These are phyloP conservation scores for Temnothorax unifasciatus DNA, from an alignment of 2,888 invertebrate species.

Conservation along the genomic window DNA sequence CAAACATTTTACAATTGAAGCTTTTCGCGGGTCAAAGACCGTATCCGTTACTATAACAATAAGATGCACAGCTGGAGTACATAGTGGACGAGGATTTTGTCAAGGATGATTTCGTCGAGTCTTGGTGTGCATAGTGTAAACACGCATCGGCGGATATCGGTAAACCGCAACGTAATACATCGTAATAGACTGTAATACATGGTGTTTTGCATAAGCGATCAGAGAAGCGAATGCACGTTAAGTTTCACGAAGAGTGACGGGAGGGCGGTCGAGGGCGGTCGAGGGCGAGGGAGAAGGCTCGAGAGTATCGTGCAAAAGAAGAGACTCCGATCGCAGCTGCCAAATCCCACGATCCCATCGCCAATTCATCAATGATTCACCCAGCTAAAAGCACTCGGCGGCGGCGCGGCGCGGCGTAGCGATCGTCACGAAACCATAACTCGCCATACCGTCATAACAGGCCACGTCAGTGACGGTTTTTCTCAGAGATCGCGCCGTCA, in stretches of 20 bases:
- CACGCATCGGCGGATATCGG: conserved; percentile 74
- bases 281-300: conserved; percentile 47
- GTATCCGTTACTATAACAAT: neutral
- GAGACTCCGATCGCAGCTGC: conserved; percentile 81
- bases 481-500: conserved; percentile 56
- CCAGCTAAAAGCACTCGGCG: conserved; percentile 73
- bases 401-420: conserved; percentile 63
- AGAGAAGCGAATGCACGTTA: conserved; percentile 68
- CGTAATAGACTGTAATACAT: conserved; percentile 75
- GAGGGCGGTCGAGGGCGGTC: conserved; percentile 14
- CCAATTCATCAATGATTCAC: conserved; percentile 85
- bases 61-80: neutral
- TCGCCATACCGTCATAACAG: conserved; percentile 27
- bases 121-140: conserved; percentile 72
- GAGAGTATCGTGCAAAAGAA: conserved; percentile 67
- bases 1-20: neutral
- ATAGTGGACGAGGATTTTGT: conserved; percentile 19
- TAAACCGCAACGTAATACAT: conserved; percentile 73
- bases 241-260: conserved; percentile 25
- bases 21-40: conserved; percentile 19
- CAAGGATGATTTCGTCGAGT: conserved; percentile 7
- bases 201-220: conserved; percentile 78
- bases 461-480: conserved; percentile 66
- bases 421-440: conserved; percentile 75
- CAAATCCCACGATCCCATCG: conserved; percentile 83